Base-by-base conservation (phyloP, 37 sponge, comb jelly and placozoan genomes). In the Theonella swinhoei region DNA sequence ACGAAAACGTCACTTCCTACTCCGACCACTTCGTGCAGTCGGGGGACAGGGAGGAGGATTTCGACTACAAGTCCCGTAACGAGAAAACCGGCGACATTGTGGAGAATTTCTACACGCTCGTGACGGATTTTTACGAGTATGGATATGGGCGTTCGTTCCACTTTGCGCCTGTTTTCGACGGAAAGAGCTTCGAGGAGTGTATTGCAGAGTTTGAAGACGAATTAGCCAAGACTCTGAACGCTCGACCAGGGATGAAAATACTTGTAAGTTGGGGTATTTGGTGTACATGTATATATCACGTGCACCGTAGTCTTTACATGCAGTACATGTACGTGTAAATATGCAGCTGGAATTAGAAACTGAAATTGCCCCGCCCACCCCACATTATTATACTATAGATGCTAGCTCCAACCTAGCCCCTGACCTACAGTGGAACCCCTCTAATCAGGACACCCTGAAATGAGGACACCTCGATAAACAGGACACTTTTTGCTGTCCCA, bases 71-170 rank as follows among this genome's bases (percentile, higher is more conserved):
- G 71, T 8, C 72, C 28, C 76, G 92, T 28, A 77, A 25, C 9
- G 68, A 81, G 31, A 65, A 85, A 24, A 59, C 87, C 8, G 39
- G 1, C 4, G 83, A 78, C 0, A 67, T 89, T 0, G 24, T 68
- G 19, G 31, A 25, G 23, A 39, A 61, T 28, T 93, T 70, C 74
- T 89, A 93, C 78, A 60, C 75, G 28, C 76, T 89, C 35, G 94
- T 89, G 38, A 93, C 94, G 0, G 90, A 93, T 69, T 93, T 93
- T 58, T 93, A 89, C 74, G 90, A 93, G 70, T 93, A 89, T 68
- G 94, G 94, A 40, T 93, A 73, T 39, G 90, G 94, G 24, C 81
- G 86, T 4, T 85, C 87, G 43, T 93, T 93, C 72, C 94, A 93
- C 64, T 93, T 93, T 35, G 43, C 58, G 0, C 94, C 94, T 0